These are phyloP conservation scores for Ooceraea biroi DNA, from an alignment of 1,140 invertebrate genomes.

Conservation along the genomic window DNA sequence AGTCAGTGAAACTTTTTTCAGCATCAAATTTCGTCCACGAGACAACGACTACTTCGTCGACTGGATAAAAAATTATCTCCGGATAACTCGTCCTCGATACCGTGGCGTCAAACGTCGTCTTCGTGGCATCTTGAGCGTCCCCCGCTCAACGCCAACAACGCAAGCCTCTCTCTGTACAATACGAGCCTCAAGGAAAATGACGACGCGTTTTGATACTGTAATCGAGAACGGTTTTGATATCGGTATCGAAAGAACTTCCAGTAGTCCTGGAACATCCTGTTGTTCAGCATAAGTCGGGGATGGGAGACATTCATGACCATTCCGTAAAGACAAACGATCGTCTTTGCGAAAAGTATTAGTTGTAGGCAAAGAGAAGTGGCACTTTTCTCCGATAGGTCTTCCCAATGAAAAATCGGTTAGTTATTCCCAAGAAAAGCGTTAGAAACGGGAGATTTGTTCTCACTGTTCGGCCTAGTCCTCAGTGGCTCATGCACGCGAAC, in stretches of 20 bases:
- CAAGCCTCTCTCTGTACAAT: neutral
- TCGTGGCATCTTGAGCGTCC: neutral
- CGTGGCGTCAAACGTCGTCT: conserved; percentile 4
- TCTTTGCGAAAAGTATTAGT: neutral
- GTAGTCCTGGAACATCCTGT: neutral
- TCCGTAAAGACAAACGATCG: neutral
- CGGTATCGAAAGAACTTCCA: too few relatives aligned
- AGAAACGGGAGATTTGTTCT: conserved; percentile 9
- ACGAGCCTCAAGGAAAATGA: neutral
- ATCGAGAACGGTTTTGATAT: too few relatives aligned
- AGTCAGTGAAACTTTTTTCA: conserved; percentile 55
- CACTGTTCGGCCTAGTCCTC: neutral
- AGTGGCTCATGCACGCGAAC: neutral
- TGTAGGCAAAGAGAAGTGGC: neutral
- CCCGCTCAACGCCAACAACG: too few relatives aligned
- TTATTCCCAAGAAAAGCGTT: conserved; percentile 3
- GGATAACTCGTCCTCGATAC: conserved; percentile 56
- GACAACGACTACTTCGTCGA: conserved; percentile 19
- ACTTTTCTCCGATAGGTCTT: neutral
- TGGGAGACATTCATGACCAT: neutral
- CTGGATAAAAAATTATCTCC: conserved; percentile 52
- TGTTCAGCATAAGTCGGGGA: neutral
- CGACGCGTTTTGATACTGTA: neutral
- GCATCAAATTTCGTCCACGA: too few relatives aligned
- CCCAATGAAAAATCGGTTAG: neutral